Evolutionary conservation across 1,140 invertebrate genomes (phyloP), one percentile per base, ranked within the genome.

Genomic region (Caenorhabditis briggsae): DNA sequence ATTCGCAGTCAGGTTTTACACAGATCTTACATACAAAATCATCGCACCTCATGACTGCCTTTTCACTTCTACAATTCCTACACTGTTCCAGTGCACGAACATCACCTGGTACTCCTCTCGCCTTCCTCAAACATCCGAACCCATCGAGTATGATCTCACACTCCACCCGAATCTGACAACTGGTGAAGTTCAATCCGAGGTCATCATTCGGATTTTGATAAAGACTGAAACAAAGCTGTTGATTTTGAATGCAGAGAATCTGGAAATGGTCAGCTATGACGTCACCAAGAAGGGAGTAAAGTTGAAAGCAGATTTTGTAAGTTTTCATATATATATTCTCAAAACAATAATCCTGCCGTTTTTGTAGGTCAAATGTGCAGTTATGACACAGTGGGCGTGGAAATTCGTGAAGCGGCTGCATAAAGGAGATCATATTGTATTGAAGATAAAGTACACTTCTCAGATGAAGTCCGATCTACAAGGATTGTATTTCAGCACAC

Each of bases 141-240:
- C 97, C 41, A 94, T 95, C 87, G 95, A 95, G 88, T 98, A 98
- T 92, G 95, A 95, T 90, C 94, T 98, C 41, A 95, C 95, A 91
- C 95, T 98, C 85, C 96, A 97, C 94, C 97, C 97, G 65, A 97
- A 98, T 93, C 93, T 98, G 25, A 97, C 96, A 25, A 96, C 96
- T 50, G 94, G 96, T 65, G 95, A 96, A 92, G 95, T 97, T 59
- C 95, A 95, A 94, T 93, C 94, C 23, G 91, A 90, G 70, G 93
- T 94, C 8, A 91, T 58, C 82, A 2, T 8, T 20, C 5, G 41
- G 64, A 87, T 82, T 89, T 18, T 82, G 70, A 70, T 65, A 6
- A 55, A 83, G 82, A 82, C 25, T 9, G 59, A 82, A 18, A 88
- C 88, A 2, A 43, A 82, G 5, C 46, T 88, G 18, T 50, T 88